A percentile compares a stretch with the other conserved stretches of the same genome.
phyloP scores from a whole-genome alignment of 2,797 vertebrate species.

The Spatula clypeata region DNA sequence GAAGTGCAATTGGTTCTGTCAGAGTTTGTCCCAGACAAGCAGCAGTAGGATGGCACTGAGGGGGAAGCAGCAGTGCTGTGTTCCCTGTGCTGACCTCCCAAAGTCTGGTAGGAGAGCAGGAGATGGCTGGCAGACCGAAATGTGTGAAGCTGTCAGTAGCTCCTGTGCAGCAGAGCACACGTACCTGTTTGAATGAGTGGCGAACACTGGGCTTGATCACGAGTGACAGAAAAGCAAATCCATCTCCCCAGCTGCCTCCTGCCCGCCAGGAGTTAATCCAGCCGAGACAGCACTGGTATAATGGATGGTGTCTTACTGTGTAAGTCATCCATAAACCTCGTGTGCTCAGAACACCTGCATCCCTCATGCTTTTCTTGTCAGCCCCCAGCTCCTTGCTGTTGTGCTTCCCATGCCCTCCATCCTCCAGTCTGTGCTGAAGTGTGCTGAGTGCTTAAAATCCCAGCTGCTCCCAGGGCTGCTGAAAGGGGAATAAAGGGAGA shows the following conservation, averaged over 20 bases:
- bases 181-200: neutral
- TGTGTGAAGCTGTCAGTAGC: neutral
- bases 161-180: neutral
- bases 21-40: neutral
- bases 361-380: neutral
- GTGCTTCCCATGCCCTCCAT: neutral
- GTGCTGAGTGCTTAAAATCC: neutral
- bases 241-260: neutral
- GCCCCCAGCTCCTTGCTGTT: neutral
- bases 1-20: neutral
- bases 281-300: neutral
- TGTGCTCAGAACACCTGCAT: neutral
- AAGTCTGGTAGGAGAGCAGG: neutral
- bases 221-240: neutral
- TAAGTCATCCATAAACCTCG: conserved; percentile 3
- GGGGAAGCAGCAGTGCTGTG: neutral
- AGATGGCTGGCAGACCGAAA: fast-evolving
- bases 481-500: neutral
- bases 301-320: neutral
- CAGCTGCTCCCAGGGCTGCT: neutral
- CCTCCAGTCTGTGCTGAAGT: neutral
- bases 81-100: neutral
- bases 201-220: neutral
- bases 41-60: neutral
- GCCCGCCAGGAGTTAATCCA: neutral